Conservation (phyloP, 2,888 invertebrate genomes). For the Pegoplata infirma region DNA sequence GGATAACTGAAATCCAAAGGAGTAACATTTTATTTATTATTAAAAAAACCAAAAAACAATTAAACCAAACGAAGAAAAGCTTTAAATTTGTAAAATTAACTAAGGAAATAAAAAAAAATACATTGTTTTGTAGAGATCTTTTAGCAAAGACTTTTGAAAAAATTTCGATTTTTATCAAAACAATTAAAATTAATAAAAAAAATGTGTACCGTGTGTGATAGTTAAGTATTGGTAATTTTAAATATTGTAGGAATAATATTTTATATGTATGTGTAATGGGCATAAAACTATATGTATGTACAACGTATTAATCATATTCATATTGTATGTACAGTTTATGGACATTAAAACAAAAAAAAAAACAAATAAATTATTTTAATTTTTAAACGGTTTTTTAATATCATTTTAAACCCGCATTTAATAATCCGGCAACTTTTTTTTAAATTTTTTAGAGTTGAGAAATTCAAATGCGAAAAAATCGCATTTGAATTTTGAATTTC, state of each 20-base stretch:
- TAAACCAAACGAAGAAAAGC: constrained; percentile 47
- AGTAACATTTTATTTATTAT: neutral
- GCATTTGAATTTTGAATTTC: no score
- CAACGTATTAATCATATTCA: constrained; percentile 32
- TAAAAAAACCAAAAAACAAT: no score
- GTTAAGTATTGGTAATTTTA: constrained; percentile 41
- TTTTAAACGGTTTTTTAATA: neutral
- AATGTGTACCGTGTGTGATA: constrained; percentile 24
- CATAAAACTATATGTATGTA: no score
- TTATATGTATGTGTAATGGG: constrained; percentile 34
- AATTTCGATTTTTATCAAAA: constrained; percentile 44
- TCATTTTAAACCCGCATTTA: no score
- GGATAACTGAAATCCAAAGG: neutral
- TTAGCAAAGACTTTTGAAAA: constrained; percentile 40
- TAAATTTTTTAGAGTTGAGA: no score
- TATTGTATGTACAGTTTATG: constrained; percentile 45
- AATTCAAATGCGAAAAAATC: no score
- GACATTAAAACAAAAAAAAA: constrained; percentile 20
- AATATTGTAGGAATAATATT: constrained; percentile 32
- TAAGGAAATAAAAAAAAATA: constrained; percentile 9
- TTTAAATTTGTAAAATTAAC: constrained; percentile 42
- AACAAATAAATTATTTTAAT: constrained; percentile 16
- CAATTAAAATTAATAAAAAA: no score
- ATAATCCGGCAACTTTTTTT: no score
- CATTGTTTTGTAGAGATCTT: constrained; percentile 16